Evolutionary conservation across 2,797 vertebrate species (phyloP), one percentile per base, ranked within the genome.

Genomic region (Phoxinus dragarum): DNA sequence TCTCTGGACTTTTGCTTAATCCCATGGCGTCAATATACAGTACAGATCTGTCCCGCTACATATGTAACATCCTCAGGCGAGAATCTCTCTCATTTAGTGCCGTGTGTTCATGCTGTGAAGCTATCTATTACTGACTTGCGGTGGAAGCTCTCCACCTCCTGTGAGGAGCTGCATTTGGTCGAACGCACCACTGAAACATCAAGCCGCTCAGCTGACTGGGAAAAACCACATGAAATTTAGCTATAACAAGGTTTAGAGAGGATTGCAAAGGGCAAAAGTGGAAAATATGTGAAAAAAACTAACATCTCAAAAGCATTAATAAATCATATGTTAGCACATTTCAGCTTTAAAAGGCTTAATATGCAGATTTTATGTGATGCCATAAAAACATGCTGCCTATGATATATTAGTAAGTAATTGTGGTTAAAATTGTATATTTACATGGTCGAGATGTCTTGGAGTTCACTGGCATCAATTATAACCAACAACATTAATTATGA

Each of bases 401-500:
- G 31, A 83, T 76, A 76, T 67, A 83, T 31, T 83, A 66, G 31
- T 52, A 67, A 23, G 34, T 21, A 52, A 38, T 75, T 83, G 47
- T 75, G 9, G 34, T 44, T 73, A 67, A 67, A 67, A 40, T 27
- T 40, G 3, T 67, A 83, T 38, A 38, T 66, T 66, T 75, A 76
- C 42, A 67, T 67, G 44, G n/a, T 52, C 2, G 0, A 21, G 59
- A 64, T 75, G 42, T 75, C 81, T 75, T 49, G 21, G 72, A 83
- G 59, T 75, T 76, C 36, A 83, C 27, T 76, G 59, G 42, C 56
- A 67, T 83, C 61, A 84, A 12, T 84, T 84, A 67, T 67, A 78
- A 84, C 82, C 74, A 69, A 78, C 36, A 36, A 23, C 64, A 78
- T 69, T 68, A 78, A 84, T 84, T 68, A 78, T 78, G 64, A 69